phyloP scores from a whole-genome alignment of 2,797 vertebrate species.

The Bucorvus abyssinicus region DNA sequence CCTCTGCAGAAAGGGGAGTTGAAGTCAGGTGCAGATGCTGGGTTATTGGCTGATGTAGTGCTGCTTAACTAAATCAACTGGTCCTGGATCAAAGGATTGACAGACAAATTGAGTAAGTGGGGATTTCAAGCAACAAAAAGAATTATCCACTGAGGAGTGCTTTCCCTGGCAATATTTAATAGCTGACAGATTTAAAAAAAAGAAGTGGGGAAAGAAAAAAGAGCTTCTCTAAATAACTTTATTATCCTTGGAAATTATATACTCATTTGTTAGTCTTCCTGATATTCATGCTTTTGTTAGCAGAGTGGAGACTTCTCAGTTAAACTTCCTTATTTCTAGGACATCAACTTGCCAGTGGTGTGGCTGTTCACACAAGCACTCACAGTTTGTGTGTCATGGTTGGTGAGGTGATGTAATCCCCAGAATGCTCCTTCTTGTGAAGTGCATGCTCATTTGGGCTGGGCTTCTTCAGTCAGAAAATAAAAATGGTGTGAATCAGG shows the following conservation, averaged over 20 bases:
- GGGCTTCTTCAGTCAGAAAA: background rate
- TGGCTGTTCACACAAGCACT: background rate
- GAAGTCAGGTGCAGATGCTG: background rate
- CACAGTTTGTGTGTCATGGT: background rate
- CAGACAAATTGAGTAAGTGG: background rate
- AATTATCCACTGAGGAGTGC: background rate
- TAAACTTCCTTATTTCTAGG: background rate
- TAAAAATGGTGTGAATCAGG: background rate
- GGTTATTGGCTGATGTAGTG: background rate
- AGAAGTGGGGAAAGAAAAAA: rapidly evolving
- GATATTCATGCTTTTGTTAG: background rate
- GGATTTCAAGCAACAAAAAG: background rate
- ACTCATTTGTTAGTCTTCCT: background rate
- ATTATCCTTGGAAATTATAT: background rate
- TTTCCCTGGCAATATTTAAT: background rate
- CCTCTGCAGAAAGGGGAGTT: background rate
- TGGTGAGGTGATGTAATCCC: background rate
- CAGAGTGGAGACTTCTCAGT: background rate
- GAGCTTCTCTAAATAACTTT: background rate
- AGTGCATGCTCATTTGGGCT: background rate
- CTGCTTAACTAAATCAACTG: background rate
- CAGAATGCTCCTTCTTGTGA: background rate
- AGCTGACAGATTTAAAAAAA: background rate
- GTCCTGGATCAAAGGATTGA: background rate
- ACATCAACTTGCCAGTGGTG: background rate